Conservation (phyloP, 2,888 invertebrate genomes). For the Phaedon cochleariae region DNA sequence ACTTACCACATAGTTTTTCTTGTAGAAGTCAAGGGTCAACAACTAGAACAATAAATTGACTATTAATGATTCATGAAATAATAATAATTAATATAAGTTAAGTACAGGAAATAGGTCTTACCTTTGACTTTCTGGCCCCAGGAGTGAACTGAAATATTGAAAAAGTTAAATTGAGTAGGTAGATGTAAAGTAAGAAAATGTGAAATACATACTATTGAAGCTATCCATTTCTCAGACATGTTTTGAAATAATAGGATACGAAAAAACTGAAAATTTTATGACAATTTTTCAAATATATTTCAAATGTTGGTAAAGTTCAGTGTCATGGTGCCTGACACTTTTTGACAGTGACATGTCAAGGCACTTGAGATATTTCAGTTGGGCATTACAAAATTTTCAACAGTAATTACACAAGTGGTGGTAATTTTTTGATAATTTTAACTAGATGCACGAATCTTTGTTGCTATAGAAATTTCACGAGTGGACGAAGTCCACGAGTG, state of each 20-base stretch:
- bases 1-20: constrained; percentile 40
- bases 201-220: constrained; percentile 17
- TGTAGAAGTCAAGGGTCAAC: constrained; percentile 32
- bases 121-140: neutral
- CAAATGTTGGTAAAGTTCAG: neutral
- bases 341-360: neutral
- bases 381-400: neutral
- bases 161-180: neutral
- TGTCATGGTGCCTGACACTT: neutral
- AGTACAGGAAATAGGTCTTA: neutral
- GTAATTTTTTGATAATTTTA: no score
- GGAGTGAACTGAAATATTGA: constrained; percentile 1
- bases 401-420: no score
- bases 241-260: no score
- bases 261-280: neutral
- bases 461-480: no score
- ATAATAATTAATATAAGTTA: no score
- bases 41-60: no score
- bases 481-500: no score
- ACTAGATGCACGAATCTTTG: no score
- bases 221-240: constrained; percentile 27
- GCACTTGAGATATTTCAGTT: neutral
- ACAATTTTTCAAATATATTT: neutral
- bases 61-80: no score
- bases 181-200: neutral